Evolutionary conservation across 2,888 invertebrate genomes (phyloP), one percentile per base, ranked within the genome.

Genomic region (Xestia c-nigrum): DNA sequence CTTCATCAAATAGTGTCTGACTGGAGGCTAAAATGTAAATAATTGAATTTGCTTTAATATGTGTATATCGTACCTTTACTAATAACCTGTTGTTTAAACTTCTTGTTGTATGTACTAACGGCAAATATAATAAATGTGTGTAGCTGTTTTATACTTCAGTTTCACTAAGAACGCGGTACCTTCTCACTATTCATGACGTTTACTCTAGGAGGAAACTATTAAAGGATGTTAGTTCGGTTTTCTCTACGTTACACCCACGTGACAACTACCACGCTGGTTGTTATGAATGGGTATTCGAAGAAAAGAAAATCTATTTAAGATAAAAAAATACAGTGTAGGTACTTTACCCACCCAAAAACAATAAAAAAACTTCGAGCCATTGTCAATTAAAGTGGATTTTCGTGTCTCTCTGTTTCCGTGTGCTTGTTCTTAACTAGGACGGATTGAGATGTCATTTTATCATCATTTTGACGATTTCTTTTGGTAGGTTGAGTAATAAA

Each of bases 31-130:
- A 66, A 76, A 68, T 21, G 14, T 31, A 61, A 55, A 43, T 64
- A 71, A 72, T 76, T 70, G 43, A 80, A 80, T 76, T 59, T 76
- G 47, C 64, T 59, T 16, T 12, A 38, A 43, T 55, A 64, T 69
- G 16, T 38, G 24, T 61, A 57, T 43, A 21, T 66, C n/a, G 59
- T 66, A 69, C 50, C 61, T n/a, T 64, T 59, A 67, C 67, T 82
- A 78, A 67, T 78, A 74, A 64, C 43, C 16, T n/a, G 1, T 16
- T 59, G 31, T 12, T 66, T 73, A 61, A 59, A 70, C 73, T 59
- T 67, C n/a, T 63, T 57, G 31, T 38, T 47, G 12, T 70, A 38
- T 21, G 9, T 55, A 19, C 52, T 24, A 47, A 40, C 16, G 78
- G 40, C 9, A 78, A 71, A 55, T 78, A 55, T 71, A 47, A 55